Evolutionary conservation across 2,888 invertebrate genomes (phyloP), one percentile per base, ranked within the genome.

Genomic region (Limnephilus marmoratus): DNA sequence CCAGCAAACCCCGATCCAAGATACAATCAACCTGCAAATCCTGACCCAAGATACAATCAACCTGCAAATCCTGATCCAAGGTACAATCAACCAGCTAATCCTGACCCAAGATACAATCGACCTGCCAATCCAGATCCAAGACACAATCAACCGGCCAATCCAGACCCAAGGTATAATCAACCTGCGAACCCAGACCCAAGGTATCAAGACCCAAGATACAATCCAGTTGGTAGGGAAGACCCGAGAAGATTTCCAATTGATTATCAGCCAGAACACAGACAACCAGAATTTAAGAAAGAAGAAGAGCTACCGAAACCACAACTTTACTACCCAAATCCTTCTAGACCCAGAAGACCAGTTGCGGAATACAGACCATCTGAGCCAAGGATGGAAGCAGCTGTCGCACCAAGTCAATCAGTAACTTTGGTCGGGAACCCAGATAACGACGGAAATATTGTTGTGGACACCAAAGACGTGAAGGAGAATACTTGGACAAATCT

Each of bases 401-500:
- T 92, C 29, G 88, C 68, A 5, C 88, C 90, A n/a, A 90, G 53
- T 49, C 29, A 49, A 85, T 81, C 85, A n/a, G 88, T 81, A 2
- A 91, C 91, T 18, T 12, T 92, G 9, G 90, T 90, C 15, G 95
- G 94, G 3, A 94, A 94, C 18, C 95, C 94, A 89, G 94, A 94
- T 34, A 92, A 94, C 2, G 95, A 95, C 93, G 95, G 95, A 0
- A 94, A 95, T 0, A 94, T 95, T 0, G 93, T 94, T 11, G 94
- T 95, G 0, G 94, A 95, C 91, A 95, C 95, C 0, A 94, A 94
- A n/a, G 94, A 94, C 81, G 92, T 95, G n/a, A 95, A 95, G 0
- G 95, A 95, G 87, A 95, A 95, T 91, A 94, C 94, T 90, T 95
- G 95, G 95, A 95, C 95, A 0, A 94, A 94, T 49, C 94, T 95